Evolutionary conservation across 2,113 vertebrate species (phyloP).

Genomic region (Glaucomys volans): DNA sequence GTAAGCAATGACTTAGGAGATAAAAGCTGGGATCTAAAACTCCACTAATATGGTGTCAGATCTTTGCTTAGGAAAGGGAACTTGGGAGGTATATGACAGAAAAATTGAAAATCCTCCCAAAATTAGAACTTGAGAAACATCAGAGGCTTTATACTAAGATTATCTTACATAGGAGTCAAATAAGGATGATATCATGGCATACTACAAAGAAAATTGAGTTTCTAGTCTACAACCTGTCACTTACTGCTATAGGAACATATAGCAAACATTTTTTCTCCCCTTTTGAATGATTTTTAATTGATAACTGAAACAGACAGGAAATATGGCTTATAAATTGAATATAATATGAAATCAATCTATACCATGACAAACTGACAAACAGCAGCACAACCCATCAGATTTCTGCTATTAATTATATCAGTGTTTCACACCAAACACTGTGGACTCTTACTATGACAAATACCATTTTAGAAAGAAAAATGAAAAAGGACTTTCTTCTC

Average conservation of each 20-base stretch:
- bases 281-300: not conserved
- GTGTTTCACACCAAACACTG: not conserved
- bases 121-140: constrained; percentile 43
- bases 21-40: not conserved
- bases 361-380: not conserved
- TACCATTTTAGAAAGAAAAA: not conserved
- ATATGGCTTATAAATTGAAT: not conserved
- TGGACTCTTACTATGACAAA: constrained; percentile 19
- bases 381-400: not conserved
- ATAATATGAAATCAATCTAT: not conserved
- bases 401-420: not conserved
- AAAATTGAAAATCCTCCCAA: not conserved
- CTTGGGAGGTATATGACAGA: not conserved
- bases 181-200: not conserved
- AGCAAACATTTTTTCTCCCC: not conserved
- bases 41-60: not conserved
- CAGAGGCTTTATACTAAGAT: not conserved
- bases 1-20: not conserved
- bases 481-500: not conserved
- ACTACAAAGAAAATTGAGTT: not conserved
- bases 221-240: not conserved
- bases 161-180: not conserved
- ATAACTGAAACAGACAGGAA: not conserved
- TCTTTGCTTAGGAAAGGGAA: not conserved
- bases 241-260: not conserved